A percentile compares a stretch with the other conserved stretches of the same genome.
phyloP scores from a whole-genome alignment of 1,140 invertebrate genomes.

The Cecropterus lyciades region DNA sequence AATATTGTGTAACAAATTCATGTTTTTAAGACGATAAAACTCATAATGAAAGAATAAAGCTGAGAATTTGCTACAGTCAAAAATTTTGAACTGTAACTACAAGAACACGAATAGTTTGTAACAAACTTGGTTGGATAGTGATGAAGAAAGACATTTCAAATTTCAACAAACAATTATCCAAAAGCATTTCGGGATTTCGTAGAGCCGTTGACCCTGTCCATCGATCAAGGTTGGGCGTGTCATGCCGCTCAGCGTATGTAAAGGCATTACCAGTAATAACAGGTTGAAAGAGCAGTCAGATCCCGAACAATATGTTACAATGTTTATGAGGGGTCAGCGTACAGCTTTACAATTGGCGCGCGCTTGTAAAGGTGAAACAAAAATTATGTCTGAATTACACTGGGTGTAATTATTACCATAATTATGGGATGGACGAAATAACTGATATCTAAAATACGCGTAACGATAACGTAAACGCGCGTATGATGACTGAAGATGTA shows the following conservation, averaged over 20 bases:
- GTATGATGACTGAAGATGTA: not conserved
- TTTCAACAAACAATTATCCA: constrained; percentile 33
- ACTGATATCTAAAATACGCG: not conserved
- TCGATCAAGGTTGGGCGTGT: constrained; percentile 62
- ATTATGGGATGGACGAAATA: not conserved
- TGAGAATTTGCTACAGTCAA: too few species aligned
- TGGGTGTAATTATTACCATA: constrained; percentile 12
- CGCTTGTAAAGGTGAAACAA: constrained; percentile 28
- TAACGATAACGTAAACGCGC: not conserved
- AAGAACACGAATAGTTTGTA: too few species aligned
- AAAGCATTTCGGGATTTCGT: constrained; percentile 47
- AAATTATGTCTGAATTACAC: constrained; percentile 24
- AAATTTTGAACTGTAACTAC: too few species aligned
- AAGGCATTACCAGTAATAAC: constrained; percentile 65
- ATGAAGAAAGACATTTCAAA: constrained; percentile 13
- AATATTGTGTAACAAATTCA: not conserved
- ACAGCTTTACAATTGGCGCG: constrained; percentile 32
- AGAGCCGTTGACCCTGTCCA: constrained; percentile 56
- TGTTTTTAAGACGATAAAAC: not conserved
- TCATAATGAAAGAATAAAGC: too few species aligned
- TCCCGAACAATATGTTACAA: constrained; percentile 55
- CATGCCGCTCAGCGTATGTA: constrained; percentile 51
- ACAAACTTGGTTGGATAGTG: too few species aligned
- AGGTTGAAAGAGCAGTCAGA: constrained; percentile 53
- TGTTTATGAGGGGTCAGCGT: constrained; percentile 43